A percentile compares a stretch with the other conserved stretches of the same genome.
These are phyloP conservation scores for Perithous albicinctus DNA, from an alignment of 2,888 invertebrate species.

Conservation along the genomic window DNA sequence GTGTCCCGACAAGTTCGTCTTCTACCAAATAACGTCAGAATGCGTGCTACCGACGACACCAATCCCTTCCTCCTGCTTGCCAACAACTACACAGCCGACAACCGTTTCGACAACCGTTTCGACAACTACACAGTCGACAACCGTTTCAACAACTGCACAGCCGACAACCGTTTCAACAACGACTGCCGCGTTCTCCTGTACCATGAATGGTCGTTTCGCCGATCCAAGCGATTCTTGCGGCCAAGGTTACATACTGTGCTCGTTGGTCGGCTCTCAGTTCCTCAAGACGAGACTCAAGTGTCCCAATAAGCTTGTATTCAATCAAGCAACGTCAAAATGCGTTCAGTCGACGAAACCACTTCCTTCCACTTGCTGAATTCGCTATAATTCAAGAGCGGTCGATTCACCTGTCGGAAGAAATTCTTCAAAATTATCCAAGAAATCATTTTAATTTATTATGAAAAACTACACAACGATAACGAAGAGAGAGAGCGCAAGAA, in stretches of 20 bases:
- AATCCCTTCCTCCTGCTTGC: neutral
- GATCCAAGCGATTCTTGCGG: constrained; percentile 3
- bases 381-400: no score
- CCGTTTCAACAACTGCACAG: neutral
- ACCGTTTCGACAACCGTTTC: neutral
- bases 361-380: neutral
- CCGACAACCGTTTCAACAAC: neutral
- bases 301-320: constrained; percentile 19
- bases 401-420: no score
- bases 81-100: neutral
- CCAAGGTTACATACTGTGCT: constrained; percentile 14
- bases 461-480: no score
- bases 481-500: no score
- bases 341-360: neutral
- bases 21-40: neutral
- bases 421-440: no score
- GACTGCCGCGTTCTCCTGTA: neutral
- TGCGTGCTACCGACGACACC: neutral
- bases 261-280: constrained; percentile 2
- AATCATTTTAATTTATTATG: no score
- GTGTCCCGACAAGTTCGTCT: neutral
- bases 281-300: constrained; percentile 13
- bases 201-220: constrained; percentile 9
- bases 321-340: neutral
- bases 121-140: neutral